phyloP scores from a whole-genome alignment of 2,797 vertebrate species.

The Siniperca scherzeri region DNA sequence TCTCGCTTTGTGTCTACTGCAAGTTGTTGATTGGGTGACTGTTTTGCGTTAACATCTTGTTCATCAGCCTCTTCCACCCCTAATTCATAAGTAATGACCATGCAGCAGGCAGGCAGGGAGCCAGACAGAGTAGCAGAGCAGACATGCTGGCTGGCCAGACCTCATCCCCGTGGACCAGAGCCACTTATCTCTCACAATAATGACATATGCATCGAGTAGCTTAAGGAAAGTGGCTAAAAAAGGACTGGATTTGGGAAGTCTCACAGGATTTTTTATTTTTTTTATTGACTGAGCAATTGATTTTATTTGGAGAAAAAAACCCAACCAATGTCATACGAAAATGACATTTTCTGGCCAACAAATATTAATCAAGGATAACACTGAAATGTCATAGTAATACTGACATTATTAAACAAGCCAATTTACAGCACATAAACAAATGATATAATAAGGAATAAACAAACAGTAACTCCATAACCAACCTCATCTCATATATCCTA shows the following conservation, averaged over 20 bases:
- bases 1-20: background rate
- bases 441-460: background rate
- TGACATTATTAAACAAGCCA: background rate
- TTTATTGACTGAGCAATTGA: background rate
- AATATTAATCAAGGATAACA: background rate
- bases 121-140: conserved; percentile 67
- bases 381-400: background rate
- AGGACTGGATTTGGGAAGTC: conserved; percentile 27
- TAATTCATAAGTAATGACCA: conserved; percentile 81
- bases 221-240: conserved; percentile 54
- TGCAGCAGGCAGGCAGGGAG: conserved; percentile 65
- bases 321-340: background rate
- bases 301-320: background rate
- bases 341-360: background rate
- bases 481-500: background rate
- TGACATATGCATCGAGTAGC: conserved; percentile 71
- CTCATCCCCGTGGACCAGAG: conserved; percentile 67
- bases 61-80: conserved; percentile 66
- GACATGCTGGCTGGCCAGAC: conserved; percentile 72
- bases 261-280: background rate
- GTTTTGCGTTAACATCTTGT: conserved; percentile 48
- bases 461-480: background rate
- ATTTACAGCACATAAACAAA: conserved; percentile 15
- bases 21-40: conserved; percentile 25
- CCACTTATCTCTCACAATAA: conserved; percentile 72